phyloP scores from a whole-genome alignment of 2,888 invertebrate species.

The Agonopterix subpropinquella region DNA sequence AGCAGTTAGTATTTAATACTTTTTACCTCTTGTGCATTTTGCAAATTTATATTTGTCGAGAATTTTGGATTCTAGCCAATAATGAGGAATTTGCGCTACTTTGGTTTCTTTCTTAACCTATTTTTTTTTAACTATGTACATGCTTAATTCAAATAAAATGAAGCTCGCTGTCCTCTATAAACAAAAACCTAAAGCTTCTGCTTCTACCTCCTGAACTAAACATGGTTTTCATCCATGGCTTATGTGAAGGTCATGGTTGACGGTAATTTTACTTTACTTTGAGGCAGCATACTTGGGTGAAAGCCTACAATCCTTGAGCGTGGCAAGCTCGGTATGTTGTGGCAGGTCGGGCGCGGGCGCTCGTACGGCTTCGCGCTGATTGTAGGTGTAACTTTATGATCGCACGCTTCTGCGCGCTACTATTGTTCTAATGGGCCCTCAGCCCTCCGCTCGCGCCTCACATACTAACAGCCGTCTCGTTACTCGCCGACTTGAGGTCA shows the following conservation, averaged over 20 bases:
- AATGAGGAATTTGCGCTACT: slow-evolving; percentile 30
- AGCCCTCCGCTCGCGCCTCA: slow-evolving; percentile 35
- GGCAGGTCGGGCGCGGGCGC: slow-evolving; percentile 45
- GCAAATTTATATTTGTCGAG: slow-evolving; percentile 20
- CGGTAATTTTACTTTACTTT: no score
- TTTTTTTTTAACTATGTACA: no score
- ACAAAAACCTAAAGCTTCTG: no score
- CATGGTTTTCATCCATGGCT: background rate
- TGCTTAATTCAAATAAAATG: no score
- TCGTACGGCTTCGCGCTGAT: slow-evolving; percentile 48
- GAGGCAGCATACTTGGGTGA: slow-evolving; percentile 13
- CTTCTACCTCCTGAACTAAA: no score
- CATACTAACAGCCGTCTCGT: slow-evolving; percentile 44
- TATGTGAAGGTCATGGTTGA: background rate
- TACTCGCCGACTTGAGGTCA: slow-evolving; percentile 51
- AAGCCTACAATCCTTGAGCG: slow-evolving; percentile 26
- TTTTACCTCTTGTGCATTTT: background rate
- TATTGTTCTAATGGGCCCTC: slow-evolving; percentile 64
- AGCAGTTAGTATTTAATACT: background rate
- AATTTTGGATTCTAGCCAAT: slow-evolving; percentile 39
- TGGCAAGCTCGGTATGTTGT: slow-evolving; percentile 35
- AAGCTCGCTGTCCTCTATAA: no score
- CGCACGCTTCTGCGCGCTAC: slow-evolving; percentile 62
- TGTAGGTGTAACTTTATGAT: slow-evolving; percentile 64
- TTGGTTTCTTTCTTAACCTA: slow-evolving; percentile 7